A percentile compares a stretch with the other conserved stretches of the same genome.
Conservation (phyloP, 2,113 vertebrate genomes). For the Apodemus speciosus region DNA sequence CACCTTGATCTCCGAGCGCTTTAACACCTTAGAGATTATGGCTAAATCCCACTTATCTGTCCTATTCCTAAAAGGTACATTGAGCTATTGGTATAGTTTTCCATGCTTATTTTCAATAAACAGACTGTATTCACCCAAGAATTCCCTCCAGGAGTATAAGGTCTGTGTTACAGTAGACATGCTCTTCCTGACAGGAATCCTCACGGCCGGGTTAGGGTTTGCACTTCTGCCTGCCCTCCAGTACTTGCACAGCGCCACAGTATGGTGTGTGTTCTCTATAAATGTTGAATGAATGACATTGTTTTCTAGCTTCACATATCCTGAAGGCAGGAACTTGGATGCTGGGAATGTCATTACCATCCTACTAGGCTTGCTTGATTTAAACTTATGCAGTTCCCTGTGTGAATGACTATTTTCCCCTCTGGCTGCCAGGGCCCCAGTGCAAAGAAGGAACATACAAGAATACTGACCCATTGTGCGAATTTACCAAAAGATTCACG, state of each 20-base stretch:
- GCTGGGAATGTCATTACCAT: slow-evolving; percentile 78
- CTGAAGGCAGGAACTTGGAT: slow-evolving; percentile 73
- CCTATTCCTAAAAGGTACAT: neutral
- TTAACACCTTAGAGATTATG: neutral
- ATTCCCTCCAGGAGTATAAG: neutral
- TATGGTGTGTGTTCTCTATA: slow-evolving; percentile 7
- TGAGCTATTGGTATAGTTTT: neutral
- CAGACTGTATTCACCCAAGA: slow-evolving; percentile 28
- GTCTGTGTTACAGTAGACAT: neutral
- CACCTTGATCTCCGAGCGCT: neutral
- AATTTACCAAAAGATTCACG: slow-evolving; percentile 16
- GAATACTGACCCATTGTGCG: slow-evolving; percentile 71
- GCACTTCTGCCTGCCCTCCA: neutral
- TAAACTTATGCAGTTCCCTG: slow-evolving; percentile 76
- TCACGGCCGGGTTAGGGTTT: neutral
- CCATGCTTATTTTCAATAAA: neutral
- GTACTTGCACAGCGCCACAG: neutral
- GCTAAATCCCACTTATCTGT: neutral
- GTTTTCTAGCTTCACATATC: slow-evolving; percentile 61
- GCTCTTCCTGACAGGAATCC: neutral
- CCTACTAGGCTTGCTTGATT: slow-evolving; percentile 77
- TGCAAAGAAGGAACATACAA: slow-evolving; percentile 72
- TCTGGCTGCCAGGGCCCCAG: slow-evolving; percentile 73
- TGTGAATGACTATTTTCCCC: slow-evolving; percentile 73
- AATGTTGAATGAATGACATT: slow-evolving; percentile 64